Evolutionary conservation across 2,113 vertebrate species (phyloP), one percentile per base, ranked within the genome.

Genomic region (Gopherus evgoodei): DNA sequence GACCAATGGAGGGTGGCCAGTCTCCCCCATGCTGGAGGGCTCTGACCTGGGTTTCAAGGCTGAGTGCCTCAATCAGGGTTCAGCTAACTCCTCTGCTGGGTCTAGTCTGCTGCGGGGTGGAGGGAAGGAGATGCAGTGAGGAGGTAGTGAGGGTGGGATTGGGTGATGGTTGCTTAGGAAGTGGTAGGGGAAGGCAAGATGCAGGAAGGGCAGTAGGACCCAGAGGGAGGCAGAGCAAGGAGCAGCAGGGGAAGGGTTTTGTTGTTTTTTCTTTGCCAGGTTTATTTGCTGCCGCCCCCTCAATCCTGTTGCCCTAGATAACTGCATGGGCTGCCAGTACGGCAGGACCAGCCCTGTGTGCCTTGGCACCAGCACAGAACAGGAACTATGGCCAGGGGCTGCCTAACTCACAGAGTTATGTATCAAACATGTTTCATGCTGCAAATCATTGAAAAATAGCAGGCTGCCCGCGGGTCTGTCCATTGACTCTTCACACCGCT

Each of bases 1-100:
- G 85, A 49, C 76, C 69, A 53, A 42, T 42, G 88, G 86, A 75
- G 8, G 87, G 87, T n/a, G 13, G 94, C 94, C 95, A 92, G 92
- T 96, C 94, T 95, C 91, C 94, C 86, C 83, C 81, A 84, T 86
- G 22, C 78, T 92, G 93, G 72, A 42, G 2, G 84, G 69, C 12
- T 27, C 24, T 14, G 38, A 78, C 24, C 42, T 76, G 72, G 72
- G 72, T 75, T 65, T 42, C 38, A 42, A 24, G 38, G 24, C 11
- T 25, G 38, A 76, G 72, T 1, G 3, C 44, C 38, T 47, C 44
- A 27, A 7, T 78, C 12, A 14, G 13, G 42, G 75, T 47, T 78
- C 25, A 47, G 13, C 75, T 47, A 13, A 25, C 44, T 11, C 38
- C 57, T 62, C 12, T 29, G 57, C 57, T 29, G 8, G 75, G 25